Percentiles rank a stretch among this genome's conserved stretches.
These are phyloP conservation scores for Sarcophaga bullata DNA, from an alignment of 1,140 invertebrate genomes.

Conservation along the genomic window DNA sequence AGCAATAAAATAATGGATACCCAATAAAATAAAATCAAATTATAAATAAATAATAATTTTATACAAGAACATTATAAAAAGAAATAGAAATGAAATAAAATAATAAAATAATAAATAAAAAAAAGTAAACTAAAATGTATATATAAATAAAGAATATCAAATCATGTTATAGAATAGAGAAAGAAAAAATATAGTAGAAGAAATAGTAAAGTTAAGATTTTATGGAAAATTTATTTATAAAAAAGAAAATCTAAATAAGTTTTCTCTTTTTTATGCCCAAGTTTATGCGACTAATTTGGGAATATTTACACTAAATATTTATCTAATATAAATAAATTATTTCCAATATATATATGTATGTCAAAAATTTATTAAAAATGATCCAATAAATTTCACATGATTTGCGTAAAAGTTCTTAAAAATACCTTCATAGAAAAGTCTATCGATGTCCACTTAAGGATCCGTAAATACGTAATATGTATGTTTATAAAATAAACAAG, in stretches of 20 bases:
- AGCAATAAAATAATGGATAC: constrained; percentile 27
- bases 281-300: not conserved
- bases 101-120: not conserved
- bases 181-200: constrained; percentile 19
- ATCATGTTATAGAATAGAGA: constrained; percentile 2
- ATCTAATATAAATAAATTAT: not conserved
- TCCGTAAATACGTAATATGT: too few species aligned
- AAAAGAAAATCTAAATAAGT: too few species aligned
- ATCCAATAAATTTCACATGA: too few species aligned
- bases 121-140: too few species aligned
- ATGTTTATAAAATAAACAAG: too few species aligned
- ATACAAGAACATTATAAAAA: not conserved
- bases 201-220: not conserved
- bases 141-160: too few species aligned
- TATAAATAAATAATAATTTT: too few species aligned
- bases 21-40: too few species aligned
- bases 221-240: constrained; percentile 3
- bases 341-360: not conserved
- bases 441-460: too few species aligned
- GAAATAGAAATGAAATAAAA: constrained; percentile 1
- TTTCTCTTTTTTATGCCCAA: not conserved
- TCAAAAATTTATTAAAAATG: too few species aligned
- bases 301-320: not conserved
- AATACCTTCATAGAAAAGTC: too few species aligned
- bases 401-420: too few species aligned